Percentiles rank a stretch among this genome's conserved stretches.
Conservation (phyloP, 2,888 invertebrate genomes). For the Julus scandinavius region DNA sequence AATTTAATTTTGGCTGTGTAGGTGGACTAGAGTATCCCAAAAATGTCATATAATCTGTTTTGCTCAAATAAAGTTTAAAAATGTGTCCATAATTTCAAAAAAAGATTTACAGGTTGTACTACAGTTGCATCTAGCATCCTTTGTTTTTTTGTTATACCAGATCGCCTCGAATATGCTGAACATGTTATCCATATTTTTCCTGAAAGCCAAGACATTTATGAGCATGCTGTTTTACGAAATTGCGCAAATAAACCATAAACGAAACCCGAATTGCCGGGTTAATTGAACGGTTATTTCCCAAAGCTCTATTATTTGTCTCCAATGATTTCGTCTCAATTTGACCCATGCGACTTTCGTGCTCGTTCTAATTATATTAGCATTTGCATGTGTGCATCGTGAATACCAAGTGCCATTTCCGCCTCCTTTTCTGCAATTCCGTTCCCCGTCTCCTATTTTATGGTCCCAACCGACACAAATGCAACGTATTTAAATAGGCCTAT, state of each 20-base stretch:
- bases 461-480: neutral
- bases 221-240: neutral
- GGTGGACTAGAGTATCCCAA: too few relatives aligned
- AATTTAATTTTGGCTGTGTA: too few relatives aligned
- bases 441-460: neutral
- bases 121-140: too few relatives aligned
- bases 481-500: slow-evolving; percentile 22
- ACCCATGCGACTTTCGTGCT: neutral
- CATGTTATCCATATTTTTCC: too few relatives aligned
- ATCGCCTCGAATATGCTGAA: too few relatives aligned
- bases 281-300: neutral
- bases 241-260: slow-evolving; percentile 22
- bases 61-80: too few relatives aligned
- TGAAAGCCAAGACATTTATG: too few relatives aligned
- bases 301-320: neutral
- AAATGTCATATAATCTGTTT: too few relatives aligned
- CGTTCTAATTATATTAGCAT: slow-evolving; percentile 22
- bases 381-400: slow-evolving; percentile 39
- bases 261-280: neutral
- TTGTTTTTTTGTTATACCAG: too few relatives aligned
- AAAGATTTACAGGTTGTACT: too few relatives aligned
- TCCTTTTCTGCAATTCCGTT: slow-evolving; percentile 1
- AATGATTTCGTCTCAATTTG: neutral
- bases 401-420: slow-evolving; percentile 35
- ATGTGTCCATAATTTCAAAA: too few relatives aligned